phyloP scores from a whole-genome alignment of 2,797 vertebrate genomes.

The Hypotaenidia okinawae region DNA sequence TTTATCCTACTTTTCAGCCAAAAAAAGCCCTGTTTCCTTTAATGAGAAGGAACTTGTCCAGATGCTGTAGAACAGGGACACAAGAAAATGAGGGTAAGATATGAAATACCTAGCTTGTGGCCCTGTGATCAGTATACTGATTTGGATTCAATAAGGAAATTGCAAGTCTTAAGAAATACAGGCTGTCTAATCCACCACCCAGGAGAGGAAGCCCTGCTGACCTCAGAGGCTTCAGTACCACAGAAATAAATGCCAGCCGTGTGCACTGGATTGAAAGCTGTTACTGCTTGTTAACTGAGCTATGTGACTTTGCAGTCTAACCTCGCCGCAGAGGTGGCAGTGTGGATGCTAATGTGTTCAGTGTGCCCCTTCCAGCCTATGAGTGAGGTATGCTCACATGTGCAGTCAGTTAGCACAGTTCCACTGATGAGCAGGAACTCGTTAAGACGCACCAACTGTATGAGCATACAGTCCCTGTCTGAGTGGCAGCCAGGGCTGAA shows the following conservation, averaged over 20 bases:
- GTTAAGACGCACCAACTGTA: neutral
- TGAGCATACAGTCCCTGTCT: rapidly evolving
- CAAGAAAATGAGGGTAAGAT: neutral
- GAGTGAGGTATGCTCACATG: rapidly evolving
- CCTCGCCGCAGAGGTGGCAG: neutral
- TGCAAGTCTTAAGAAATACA: neutral
- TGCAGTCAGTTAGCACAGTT: neutral
- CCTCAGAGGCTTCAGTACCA: neutral
- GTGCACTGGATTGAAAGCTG: neutral
- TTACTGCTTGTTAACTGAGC: neutral
- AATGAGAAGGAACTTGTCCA: neutral
- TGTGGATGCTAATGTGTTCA: neutral
- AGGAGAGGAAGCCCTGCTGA: neutral
- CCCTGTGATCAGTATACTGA: neutral
- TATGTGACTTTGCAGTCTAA: neutral
- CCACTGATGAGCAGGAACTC: rapidly evolving
- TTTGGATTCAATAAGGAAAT: neutral
- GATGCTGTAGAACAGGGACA: neutral
- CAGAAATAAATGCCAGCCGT: neutral
- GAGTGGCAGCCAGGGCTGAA: neutral
- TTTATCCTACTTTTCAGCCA: neutral
- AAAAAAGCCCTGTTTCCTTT: neutral
- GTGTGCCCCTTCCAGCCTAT: neutral
- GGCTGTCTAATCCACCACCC: neutral
- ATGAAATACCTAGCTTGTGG: neutral